A percentile compares a stretch with the other conserved stretches of the same genome.
phyloP scores from a whole-genome alignment of 2,113 vertebrate species.

The Dipodomys ordii region DNA sequence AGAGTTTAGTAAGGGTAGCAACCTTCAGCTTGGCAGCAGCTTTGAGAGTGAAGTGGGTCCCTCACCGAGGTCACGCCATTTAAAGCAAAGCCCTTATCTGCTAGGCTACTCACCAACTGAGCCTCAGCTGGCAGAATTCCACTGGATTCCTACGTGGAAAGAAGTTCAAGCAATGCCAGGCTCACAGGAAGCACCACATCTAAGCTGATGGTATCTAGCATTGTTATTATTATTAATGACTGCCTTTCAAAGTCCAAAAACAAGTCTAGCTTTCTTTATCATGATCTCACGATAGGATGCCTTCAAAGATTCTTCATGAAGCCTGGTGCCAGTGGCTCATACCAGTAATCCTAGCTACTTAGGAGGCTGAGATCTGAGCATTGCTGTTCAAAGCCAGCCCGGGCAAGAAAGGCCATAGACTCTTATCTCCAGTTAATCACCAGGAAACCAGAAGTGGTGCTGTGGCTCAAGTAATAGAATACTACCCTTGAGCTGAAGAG shows the following conservation, averaged over 20 bases:
- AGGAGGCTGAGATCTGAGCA: too few relatives aligned
- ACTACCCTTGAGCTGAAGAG: too few relatives aligned
- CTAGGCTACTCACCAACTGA: neutral
- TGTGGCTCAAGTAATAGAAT: too few relatives aligned
- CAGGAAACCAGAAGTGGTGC: too few relatives aligned
- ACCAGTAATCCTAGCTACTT: too few relatives aligned
- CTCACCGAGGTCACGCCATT: neutral
- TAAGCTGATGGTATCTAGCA: accelerated
- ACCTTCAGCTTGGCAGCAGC: neutral
- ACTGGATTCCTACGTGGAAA: neutral
- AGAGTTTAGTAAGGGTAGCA: neutral
- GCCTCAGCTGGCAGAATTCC: neutral
- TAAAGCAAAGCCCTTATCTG: neutral
- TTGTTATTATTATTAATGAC: too few relatives aligned
- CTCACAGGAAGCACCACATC: neutral
- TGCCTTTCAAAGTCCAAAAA: neutral
- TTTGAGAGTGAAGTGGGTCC: neutral
- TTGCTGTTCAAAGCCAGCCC: too few relatives aligned
- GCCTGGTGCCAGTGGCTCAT: too few relatives aligned
- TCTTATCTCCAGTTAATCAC: too few relatives aligned
- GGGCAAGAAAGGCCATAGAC: too few relatives aligned
- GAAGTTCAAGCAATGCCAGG: neutral
- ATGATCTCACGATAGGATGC: neutral
- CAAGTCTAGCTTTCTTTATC: neutral
- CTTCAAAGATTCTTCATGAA: neutral